Base-by-base conservation (phyloP, 2,797 vertebrate genomes). In the Silurus aristotelis region DNA sequence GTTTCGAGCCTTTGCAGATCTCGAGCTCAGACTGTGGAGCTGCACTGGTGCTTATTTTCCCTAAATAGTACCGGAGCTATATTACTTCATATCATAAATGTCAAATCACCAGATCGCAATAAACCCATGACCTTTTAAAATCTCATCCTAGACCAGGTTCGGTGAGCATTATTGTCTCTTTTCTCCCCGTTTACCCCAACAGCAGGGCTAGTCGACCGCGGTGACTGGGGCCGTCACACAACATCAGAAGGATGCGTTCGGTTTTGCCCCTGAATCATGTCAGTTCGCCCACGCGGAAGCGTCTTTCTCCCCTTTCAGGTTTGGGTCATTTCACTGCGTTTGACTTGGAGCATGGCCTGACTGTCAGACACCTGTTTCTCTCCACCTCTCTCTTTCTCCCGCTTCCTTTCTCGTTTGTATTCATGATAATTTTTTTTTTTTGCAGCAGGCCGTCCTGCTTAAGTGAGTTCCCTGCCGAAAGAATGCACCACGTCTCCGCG, bases 1-100 rank as follows among this genome's bases (percentile, higher is more conserved):
- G 48, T 7, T 52, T 10, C 48, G 6, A 10, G 10, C 48, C 48
- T 6, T 10, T 10, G 48, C 48, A 52, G 48, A 7, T 10, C 48
- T 52, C 10, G 2, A 52, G 48, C 48, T 52, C 48, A 10, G 48
- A 52, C 48, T 10, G 48, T 31, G 38, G 22, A 73, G 63, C 79
- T 63, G 55, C 64, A 13, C 38, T 83, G 66, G 75, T 31, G 48
- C 80, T 75, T 60, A 67, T 71, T 78, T 52, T 77, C 55, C n/a
- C 58, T 80, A 88, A 83, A 87, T 75, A 84, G 79, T 5, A n/a
- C 58, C 31, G 83, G 81, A 64, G 72, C 71, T 85, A 80, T 80
- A 87, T 89, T 83, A 83, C 87, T 87, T 82, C 55, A 89, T 68
- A 88, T 82, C 55, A 89, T 68, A 88, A 88, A 89, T 88, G 87